Base-by-base conservation (phyloP, 2,797 vertebrate species). In the Bovichtus diacanthus region DNA sequence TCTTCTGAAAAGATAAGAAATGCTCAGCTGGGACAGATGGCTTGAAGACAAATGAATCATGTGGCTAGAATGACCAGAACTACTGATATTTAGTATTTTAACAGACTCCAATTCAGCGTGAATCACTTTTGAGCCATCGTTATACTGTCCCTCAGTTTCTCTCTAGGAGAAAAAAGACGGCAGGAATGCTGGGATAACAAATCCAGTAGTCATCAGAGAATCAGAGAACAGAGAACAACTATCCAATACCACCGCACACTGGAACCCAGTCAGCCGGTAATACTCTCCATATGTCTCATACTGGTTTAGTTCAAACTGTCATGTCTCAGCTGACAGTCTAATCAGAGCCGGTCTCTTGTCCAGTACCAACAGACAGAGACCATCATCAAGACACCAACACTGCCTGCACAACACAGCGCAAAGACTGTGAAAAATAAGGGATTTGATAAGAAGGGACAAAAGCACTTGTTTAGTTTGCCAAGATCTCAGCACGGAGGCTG, bases 311-410 rank as follows among this genome's bases (percentile, higher is more conserved):
- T 83, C 90, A 87, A 88, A 77, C 16, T 16, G 12, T 87, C 80
- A 70, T 76, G 81, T 85, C 85, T 78, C 76, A 82, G 79, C 50
- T 96, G 84, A 83, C 89, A 66, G 95, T 95, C 71, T 74, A 96
- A 80, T 96, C 95, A 69, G 92, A 88, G 86, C 94, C 92, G 29
- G 92, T 95, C 47, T 88, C 63, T 67, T 67, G 78, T 86, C 47
- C 81, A 81, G 69, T 60, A 76, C 74, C 62, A 80, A 78, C 38
- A 75, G 44, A 63, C 54, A 67, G 50, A 72, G 51, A 71, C 76
- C 25, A 55, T 68, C 68, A 78, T 61, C 29, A 77, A 50, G 56
- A 81, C 69, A 54, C 51, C 21, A 65, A 68, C 34, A 27, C 54
- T 25, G 50, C 60, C 3, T 11, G 76, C 38, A 72, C 27, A 65